phyloP scores from a whole-genome alignment of 2,113 vertebrate species.

The Hemiprocne comata region DNA sequence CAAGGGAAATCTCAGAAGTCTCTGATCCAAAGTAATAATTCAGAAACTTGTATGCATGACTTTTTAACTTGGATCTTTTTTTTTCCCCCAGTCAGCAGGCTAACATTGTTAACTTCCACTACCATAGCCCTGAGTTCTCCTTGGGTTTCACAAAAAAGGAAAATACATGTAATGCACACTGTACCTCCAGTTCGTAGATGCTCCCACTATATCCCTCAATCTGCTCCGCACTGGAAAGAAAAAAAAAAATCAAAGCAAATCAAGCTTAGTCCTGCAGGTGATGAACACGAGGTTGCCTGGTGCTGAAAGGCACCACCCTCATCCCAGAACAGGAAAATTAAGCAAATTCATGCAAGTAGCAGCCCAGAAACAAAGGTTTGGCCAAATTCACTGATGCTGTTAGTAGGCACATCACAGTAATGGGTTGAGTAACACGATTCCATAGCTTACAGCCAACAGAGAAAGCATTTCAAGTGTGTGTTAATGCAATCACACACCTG shows the following conservation, averaged over 20 bases:
- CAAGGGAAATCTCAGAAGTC: background rate
- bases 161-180: background rate
- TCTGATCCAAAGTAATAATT: background rate
- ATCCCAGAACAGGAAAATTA: constrained; percentile 45
- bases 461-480: background rate
- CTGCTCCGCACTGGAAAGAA: constrained; percentile 84
- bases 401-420: constrained; percentile 23
- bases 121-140: background rate
- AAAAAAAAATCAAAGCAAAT: constrained; percentile 61
- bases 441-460: background rate
- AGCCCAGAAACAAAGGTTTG: constrained; percentile 7
- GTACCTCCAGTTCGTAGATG: constrained; percentile 95
- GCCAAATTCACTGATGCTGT: constrained; percentile 17
- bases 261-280: constrained; percentile 3
- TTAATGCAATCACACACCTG: background rate
- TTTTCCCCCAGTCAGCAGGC: background rate
- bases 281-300: background rate
- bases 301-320: background rate
- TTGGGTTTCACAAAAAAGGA: background rate
- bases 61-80: background rate
- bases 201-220: constrained; percentile 91
- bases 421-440: constrained; percentile 29
- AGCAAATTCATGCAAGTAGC: constrained; percentile 49
- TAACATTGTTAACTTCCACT: background rate
- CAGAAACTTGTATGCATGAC: background rate